A percentile compares a stretch with the other conserved stretches of the same genome.
phyloP scores from a whole-genome alignment of 2,113 vertebrate genomes.

The Triplophysa dalaica region DNA sequence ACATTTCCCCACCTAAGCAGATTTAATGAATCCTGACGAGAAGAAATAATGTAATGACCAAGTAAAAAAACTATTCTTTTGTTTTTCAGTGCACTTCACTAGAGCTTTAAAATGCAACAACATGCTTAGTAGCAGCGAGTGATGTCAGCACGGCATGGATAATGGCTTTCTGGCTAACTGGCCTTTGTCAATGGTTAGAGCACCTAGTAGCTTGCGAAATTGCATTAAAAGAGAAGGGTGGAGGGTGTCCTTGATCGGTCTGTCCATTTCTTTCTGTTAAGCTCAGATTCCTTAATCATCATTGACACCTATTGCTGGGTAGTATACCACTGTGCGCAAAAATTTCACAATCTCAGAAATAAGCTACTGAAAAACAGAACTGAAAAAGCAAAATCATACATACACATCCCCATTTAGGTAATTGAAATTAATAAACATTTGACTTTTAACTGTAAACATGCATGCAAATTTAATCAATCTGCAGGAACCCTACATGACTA shows the following conservation, averaged over 20 bases:
- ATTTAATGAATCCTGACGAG: constrained; percentile 66
- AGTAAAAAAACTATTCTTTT: constrained; percentile 55
- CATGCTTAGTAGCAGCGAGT: constrained; percentile 28
- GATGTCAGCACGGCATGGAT: constrained; percentile 17
- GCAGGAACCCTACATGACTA: background rate
- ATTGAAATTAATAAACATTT: too few species aligned
- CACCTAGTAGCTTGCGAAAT: constrained; percentile 28
- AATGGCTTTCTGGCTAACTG: constrained; percentile 22
- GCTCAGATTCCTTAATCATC: background rate
- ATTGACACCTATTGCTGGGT: background rate
- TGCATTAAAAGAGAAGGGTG: constrained; percentile 31
- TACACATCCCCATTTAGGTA: background rate
- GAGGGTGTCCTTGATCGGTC: constrained; percentile 29
- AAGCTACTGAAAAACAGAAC: background rate
- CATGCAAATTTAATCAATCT: background rate
- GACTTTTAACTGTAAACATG: too few species aligned
- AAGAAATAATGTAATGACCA: constrained; percentile 55
- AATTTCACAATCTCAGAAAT: constrained; percentile 31
- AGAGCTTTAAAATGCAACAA: constrained; percentile 19
- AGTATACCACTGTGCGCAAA: background rate
- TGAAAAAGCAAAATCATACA: background rate
- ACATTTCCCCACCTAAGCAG: constrained; percentile 67
- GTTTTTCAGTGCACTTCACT: constrained; percentile 41
- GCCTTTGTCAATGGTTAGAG: constrained; percentile 39
- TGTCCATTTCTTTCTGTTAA: background rate